phyloP scores from a whole-genome alignment of 2,113 vertebrate genomes.

The Perognathus longimembris region DNA sequence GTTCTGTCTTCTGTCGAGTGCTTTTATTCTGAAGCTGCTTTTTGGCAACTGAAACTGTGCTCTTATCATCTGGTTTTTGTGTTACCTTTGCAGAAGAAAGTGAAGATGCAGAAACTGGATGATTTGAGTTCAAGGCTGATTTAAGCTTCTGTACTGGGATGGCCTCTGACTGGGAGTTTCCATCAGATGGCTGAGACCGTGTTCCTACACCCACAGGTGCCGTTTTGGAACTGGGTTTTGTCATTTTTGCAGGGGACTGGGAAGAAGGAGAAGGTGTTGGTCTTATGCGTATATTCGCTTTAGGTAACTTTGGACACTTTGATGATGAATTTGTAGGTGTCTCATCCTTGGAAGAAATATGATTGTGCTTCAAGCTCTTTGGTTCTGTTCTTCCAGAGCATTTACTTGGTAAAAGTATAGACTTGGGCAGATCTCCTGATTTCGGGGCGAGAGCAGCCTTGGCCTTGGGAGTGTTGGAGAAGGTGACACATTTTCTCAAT shows the following conservation, averaged over 20 bases:
- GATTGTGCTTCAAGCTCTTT: constrained; percentile 62
- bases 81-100: constrained; percentile 69
- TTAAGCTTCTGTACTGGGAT: constrained; percentile 66
- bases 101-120: constrained; percentile 69
- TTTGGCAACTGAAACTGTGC: constrained; percentile 23
- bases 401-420: constrained; percentile 61
- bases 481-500: constrained; percentile 86
- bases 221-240: constrained; percentile 75
- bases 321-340: constrained; percentile 33
- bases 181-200: not conserved
- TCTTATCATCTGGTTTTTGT: constrained; percentile 73
- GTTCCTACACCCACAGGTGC: not conserved
- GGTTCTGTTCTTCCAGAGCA: constrained; percentile 60
- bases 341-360: constrained; percentile 54
- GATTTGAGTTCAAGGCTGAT: constrained; percentile 72
- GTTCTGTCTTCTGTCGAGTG: constrained; percentile 10
- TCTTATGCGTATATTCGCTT: constrained; percentile 18
- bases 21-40: constrained; percentile 64
- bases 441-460: constrained; percentile 62
- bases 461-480: constrained; percentile 80
- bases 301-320: not conserved
- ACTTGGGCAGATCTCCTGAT: not conserved
- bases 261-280: constrained; percentile 74
- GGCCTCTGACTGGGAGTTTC: constrained; percentile 37
- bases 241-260: constrained; percentile 66